Percentiles rank a stretch among this genome's conserved stretches.
Evolutionary conservation across 2,113 vertebrate genomes (phyloP).

Genomic region (Lasiurus borealis): DNA sequence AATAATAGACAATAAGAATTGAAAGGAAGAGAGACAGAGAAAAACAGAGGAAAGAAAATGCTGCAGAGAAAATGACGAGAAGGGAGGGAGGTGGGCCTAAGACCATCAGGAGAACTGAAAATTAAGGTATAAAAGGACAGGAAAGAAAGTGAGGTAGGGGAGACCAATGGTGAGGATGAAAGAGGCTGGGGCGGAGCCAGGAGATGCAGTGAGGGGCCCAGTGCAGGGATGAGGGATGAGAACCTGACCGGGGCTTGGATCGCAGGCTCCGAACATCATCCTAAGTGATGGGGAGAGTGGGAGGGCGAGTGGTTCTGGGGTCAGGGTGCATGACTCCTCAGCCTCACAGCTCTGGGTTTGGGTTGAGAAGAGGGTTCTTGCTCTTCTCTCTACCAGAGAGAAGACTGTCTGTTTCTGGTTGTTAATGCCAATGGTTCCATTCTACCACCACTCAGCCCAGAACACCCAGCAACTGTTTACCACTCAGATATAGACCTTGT

Average conservation of each 20-base stretch:
- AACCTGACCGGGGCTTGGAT: rapidly evolving
- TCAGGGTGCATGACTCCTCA: neutral
- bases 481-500: neutral
- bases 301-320: rapidly evolving
- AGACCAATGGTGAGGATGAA: no score
- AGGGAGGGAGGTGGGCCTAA: rapidly evolving
- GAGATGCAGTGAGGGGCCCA: rapidly evolving
- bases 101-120: neutral
- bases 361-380: neutral
- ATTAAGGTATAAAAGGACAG: neutral
- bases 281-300: neutral
- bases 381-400: neutral
- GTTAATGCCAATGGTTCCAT: neutral
- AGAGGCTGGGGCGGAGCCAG: neutral
- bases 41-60: neutral
- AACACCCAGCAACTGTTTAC: neutral
- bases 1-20: neutral
- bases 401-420: neutral
- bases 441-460: no score
- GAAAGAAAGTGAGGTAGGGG: neutral
- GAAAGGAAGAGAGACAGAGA: neutral
- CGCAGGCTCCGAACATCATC: rapidly evolving
- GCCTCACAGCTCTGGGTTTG: neutral
- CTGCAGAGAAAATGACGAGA: neutral
- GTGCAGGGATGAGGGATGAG: rapidly evolving